Evolutionary conservation across 1,140 invertebrate species (phyloP).

Genomic region (Phortica variegata): DNA sequence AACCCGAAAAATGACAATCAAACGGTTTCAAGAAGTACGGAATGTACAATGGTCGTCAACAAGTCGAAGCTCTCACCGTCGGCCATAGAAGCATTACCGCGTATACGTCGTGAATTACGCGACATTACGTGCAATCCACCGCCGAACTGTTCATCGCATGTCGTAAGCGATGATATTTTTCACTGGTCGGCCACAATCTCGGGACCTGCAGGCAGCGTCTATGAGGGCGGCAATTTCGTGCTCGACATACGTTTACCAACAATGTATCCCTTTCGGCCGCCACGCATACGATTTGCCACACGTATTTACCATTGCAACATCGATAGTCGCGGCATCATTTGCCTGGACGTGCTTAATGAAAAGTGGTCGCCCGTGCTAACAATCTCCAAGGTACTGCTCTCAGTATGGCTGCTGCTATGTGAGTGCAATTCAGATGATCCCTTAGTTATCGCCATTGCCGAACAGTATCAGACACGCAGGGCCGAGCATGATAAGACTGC

Average conservation of each 20-base stretch:
- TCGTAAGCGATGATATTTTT: slow-evolving; percentile 21
- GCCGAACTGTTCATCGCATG: slow-evolving; percentile 28
- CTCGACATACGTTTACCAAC: slow-evolving; percentile 33
- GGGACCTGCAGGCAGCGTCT: slow-evolving; percentile 26
- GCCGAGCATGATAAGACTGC: slow-evolving; percentile 34
- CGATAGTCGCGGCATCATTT: slow-evolving; percentile 33
- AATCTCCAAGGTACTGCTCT: slow-evolving; percentile 33
- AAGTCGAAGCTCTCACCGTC: too few relatives aligned
- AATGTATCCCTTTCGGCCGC: slow-evolving; percentile 61
- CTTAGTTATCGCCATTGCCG: slow-evolving; percentile 30
- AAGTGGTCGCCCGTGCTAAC: slow-evolving; percentile 41
- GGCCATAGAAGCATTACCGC: too few relatives aligned
- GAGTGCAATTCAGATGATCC: slow-evolving; percentile 44
- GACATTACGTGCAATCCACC: slow-evolving; percentile 21
- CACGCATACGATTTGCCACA: slow-evolving; percentile 70
- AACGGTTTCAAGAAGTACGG: too few relatives aligned
- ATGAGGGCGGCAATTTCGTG: slow-evolving; percentile 32
- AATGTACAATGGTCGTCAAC: too few relatives aligned
- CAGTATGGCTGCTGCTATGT: slow-evolving; percentile 32
- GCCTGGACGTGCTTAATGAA: slow-evolving; percentile 32
- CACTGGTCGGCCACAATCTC: slow-evolving; percentile 25
- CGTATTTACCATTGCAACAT: slow-evolving; percentile 69
- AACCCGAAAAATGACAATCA: too few relatives aligned
- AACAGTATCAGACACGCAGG: slow-evolving; percentile 37
- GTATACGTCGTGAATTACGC: not conserved